These are phyloP conservation scores for Erebia ligea DNA, from an alignment of 2,888 invertebrate species.

Conservation along the genomic window DNA sequence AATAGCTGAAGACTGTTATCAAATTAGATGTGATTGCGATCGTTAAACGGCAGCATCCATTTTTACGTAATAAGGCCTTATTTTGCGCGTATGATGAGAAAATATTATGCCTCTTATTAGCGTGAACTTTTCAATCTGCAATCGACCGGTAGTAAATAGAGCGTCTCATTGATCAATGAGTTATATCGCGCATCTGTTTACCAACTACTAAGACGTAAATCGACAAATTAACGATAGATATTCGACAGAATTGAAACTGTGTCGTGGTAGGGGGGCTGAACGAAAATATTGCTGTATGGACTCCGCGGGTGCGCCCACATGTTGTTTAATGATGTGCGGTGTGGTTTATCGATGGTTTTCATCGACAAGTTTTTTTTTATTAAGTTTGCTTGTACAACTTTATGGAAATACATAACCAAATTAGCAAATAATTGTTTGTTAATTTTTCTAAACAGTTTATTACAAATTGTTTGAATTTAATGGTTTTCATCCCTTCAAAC, in stretches of 20 bases:
- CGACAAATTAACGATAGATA: constrained; percentile 15
- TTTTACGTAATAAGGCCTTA: too few species aligned
- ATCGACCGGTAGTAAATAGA: constrained; percentile 19
- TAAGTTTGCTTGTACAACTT: too few species aligned
- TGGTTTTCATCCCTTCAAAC: too few species aligned
- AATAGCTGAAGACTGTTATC: too few species aligned
- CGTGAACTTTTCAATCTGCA: neutral
- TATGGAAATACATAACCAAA: too few species aligned
- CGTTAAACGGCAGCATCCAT: too few species aligned
- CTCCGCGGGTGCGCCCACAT: constrained; percentile 79
- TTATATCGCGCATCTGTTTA: constrained; percentile 36
- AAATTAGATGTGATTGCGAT: too few species aligned
- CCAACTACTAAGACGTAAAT: constrained; percentile 27
- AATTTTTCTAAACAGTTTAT: too few species aligned
- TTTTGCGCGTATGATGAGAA: too few species aligned
- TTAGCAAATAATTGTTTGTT: too few species aligned
- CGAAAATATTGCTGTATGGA: constrained; percentile 78
- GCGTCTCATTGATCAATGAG: constrained; percentile 27
- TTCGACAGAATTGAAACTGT: constrained; percentile 19
- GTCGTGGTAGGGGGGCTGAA: constrained; percentile 68
- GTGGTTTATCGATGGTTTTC: constrained; percentile 34
- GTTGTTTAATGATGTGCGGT: constrained; percentile 61
- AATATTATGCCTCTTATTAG: neutral
- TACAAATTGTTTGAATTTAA: too few species aligned
- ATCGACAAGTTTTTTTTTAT: neutral